phyloP scores from a whole-genome alignment of 2,888 invertebrate genomes.

The Octodonta nipae region DNA sequence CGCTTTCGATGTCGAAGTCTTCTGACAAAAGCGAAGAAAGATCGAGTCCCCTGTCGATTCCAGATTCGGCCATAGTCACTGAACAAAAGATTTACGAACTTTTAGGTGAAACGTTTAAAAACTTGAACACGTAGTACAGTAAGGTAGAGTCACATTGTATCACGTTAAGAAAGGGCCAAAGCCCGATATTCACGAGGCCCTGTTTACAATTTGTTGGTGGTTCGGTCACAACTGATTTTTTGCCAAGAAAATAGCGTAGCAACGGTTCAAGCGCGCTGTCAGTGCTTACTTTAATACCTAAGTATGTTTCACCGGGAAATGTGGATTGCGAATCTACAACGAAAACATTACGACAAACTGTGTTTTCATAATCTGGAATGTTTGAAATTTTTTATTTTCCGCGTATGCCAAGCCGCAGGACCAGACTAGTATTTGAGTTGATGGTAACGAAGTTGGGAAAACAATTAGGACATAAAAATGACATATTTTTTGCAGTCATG shows the following conservation, averaged over 20 bases:
- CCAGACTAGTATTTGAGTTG: too few species aligned
- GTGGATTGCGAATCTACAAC: too few species aligned
- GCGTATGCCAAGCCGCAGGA: too few species aligned
- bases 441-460: too few species aligned
- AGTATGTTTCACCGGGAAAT: too few species aligned
- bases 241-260: slow-evolving; percentile 19
- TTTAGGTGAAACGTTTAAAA: slow-evolving; percentile 5
- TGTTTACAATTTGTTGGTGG: slow-evolving; percentile 11
- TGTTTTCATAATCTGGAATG: too few species aligned
- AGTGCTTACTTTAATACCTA: slow-evolving; percentile 10
- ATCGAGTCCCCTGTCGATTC: slow-evolving; percentile 53
- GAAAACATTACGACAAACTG: too few species aligned
- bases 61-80: slow-evolving; percentile 47
- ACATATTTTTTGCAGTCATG: too few species aligned
- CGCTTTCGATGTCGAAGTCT: slow-evolving; percentile 39
- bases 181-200: slow-evolving; percentile 11
- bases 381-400: too few species aligned
- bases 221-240: slow-evolving; percentile 24
- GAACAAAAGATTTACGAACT: too few species aligned
- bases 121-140: too few species aligned
- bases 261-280: slow-evolving; percentile 22
- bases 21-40: slow-evolving; percentile 40
- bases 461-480: too few species aligned
- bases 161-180: slow-evolving; percentile 7
- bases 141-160: slow-evolving; percentile 7